Evolutionary conservation across 2,888 invertebrate genomes (phyloP).

Genomic region (Gandaritis pyraliata): DNA sequence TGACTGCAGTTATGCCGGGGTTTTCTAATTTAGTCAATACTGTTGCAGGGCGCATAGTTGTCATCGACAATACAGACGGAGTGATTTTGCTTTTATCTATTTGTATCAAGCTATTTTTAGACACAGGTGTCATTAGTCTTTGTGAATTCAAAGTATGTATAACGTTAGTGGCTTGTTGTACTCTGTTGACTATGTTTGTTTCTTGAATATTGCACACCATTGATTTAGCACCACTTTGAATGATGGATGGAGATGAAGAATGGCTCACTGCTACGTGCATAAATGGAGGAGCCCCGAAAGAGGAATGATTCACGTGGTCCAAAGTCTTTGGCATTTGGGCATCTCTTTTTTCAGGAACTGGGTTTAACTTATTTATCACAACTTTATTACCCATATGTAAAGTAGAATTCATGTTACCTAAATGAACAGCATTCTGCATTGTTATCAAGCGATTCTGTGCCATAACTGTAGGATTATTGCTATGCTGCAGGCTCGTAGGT

Average conservation of each 20-base stretch:
- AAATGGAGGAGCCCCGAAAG: slow-evolving; percentile 63
- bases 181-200: slow-evolving; percentile 57
- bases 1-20: slow-evolving; percentile 57
- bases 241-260: slow-evolving; percentile 60
- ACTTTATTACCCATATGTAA: slow-evolving; percentile 72
- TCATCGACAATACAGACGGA: slow-evolving; percentile 71
- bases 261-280: slow-evolving; percentile 70
- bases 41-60: slow-evolving; percentile 65
- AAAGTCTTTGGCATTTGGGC: slow-evolving; percentile 56
- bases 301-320: slow-evolving; percentile 62
- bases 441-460: slow-evolving; percentile 77
- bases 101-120: slow-evolving; percentile 67
- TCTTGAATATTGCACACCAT: slow-evolving; percentile 65
- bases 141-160: slow-evolving; percentile 73
- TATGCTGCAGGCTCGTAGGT: slow-evolving; percentile 67
- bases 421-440: slow-evolving; percentile 73
- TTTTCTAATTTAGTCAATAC: slow-evolving; percentile 67
- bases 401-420: slow-evolving; percentile 64
- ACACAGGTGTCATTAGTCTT: slow-evolving; percentile 63
- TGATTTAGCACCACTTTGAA: slow-evolving; percentile 68
- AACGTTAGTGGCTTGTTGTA: slow-evolving; percentile 66
- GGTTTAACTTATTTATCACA: slow-evolving; percentile 63
- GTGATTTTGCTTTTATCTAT: slow-evolving; percentile 67
- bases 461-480: slow-evolving; percentile 70
- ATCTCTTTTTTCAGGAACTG: slow-evolving; percentile 70